phyloP scores from a whole-genome alignment of 1,140 invertebrate species.

The Eurytemora carolleeae region DNA sequence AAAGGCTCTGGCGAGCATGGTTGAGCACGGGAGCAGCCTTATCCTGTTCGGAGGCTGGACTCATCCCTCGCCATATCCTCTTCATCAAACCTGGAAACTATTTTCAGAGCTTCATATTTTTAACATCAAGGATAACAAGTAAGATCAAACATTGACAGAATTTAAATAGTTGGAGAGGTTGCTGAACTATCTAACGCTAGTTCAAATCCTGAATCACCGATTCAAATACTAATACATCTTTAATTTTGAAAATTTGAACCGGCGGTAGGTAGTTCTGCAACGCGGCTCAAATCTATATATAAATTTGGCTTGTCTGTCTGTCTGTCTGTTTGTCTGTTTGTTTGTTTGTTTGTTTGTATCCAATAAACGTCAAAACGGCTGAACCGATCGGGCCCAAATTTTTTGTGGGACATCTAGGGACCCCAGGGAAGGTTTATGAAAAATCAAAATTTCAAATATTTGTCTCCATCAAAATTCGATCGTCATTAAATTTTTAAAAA shows the following conservation, averaged over 20 bases:
- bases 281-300: background rate
- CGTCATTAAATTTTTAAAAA: too few relatives aligned
- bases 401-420: too few relatives aligned
- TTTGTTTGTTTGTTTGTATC: too few relatives aligned
- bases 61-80: slow-evolving; percentile 68
- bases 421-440: too few relatives aligned
- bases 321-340: too few relatives aligned
- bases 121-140: slow-evolving; percentile 36
- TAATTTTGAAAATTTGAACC: slow-evolving; percentile 3
- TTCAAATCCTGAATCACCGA: too few relatives aligned
- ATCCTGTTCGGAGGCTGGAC: slow-evolving; percentile 91
- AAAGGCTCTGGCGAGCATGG: slow-evolving; percentile 79
- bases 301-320: background rate
- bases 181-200: background rate
- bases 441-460: too few relatives aligned
- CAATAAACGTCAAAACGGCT: too few relatives aligned
- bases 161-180: background rate
- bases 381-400: too few relatives aligned
- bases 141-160: background rate
- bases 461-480: too few relatives aligned
- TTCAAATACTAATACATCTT: background rate
- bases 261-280: background rate
- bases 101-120: slow-evolving; percentile 87
- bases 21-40: slow-evolving; percentile 57
- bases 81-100: slow-evolving; percentile 63